Evolutionary conservation across 2,113 vertebrate genomes (phyloP), one percentile per base, ranked within the genome.

Genomic region (Lontra canadensis): DNA sequence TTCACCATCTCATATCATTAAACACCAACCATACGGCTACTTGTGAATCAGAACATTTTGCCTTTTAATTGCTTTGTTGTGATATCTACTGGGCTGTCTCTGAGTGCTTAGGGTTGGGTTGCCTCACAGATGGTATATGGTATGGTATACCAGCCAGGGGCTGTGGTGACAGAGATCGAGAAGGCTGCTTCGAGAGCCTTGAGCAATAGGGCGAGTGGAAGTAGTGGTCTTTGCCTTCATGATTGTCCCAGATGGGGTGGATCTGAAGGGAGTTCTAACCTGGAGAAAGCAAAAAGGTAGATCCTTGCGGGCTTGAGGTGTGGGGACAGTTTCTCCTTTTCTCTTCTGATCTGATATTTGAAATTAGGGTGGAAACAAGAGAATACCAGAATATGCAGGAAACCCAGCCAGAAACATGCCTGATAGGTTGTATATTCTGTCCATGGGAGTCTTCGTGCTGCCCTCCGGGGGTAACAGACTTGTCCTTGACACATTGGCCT

Each of bases 241-340:
- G 25, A 42, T 39, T 26, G 3, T 63, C 39, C 52, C 39, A 63
- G 86, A 69, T 26, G 6, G 11, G 34, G 14, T 49, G 6, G 36
- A 7, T 61, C 15, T 47, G n/a, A 74, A 9, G 10, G 26, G 31
- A 91, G 29, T 15, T 34, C 0, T 34, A 55, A 8, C 44, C 49
- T 42, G 55, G 81, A 20, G 15, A 90, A 59, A 39, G 14, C 8
- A 21, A 67, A 55, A 25, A 52, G 3, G 23, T 26, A 4, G 15
- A 20, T 59, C 11, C 15, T n/a, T 18, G 18, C 0, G 29, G 10
- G 15, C 18, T 57, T 29, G 9, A 20, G 9, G 59, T 9, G 20
- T 29, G n/a, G 39, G 34, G n/a, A 88, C 59, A 29, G 5, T 29
- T 44, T 55, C 49, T 55, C 13, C 7, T 55, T 69, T 88, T 88